These are phyloP conservation scores for Limenitis camilla DNA, from an alignment of 2,888 invertebrate species.

Conservation along the genomic window DNA sequence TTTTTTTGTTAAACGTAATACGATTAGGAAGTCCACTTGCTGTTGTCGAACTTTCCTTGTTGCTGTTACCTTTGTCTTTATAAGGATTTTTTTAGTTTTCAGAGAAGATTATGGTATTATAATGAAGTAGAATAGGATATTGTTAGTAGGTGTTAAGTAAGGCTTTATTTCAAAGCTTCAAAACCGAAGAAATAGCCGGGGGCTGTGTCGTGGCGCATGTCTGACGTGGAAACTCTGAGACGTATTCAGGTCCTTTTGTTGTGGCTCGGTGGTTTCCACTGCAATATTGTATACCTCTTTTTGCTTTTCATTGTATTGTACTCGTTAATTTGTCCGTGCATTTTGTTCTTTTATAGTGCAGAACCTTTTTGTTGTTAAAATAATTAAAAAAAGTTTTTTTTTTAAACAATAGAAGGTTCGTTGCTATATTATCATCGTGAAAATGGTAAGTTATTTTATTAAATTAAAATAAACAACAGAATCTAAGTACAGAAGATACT, in stretches of 20 bases:
- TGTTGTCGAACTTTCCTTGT: too few species aligned
- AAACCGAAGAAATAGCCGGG: constrained; percentile 2
- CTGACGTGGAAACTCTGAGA: constrained; percentile 12
- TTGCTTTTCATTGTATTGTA: constrained; percentile 8
- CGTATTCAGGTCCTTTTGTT: constrained; percentile 21
- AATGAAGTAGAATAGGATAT: not conserved
- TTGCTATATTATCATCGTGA: too few species aligned
- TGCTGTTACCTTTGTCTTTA: too few species aligned
- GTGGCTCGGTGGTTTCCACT: constrained; percentile 12
- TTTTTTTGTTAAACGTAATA: too few species aligned
- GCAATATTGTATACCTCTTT: constrained; percentile 11
- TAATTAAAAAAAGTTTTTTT: too few species aligned
- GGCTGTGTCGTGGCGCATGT: constrained; percentile 18
- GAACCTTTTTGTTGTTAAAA: not conserved
- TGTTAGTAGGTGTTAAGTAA: not conserved
- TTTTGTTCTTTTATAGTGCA: not conserved
- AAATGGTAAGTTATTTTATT: too few species aligned
- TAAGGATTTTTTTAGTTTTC: too few species aligned
- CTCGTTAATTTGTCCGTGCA: not conserved
- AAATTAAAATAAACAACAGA: too few species aligned
- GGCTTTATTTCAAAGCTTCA: constrained; percentile 8
- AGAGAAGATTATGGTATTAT: too few species aligned
- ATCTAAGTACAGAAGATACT: too few species aligned
- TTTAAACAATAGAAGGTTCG: too few species aligned
- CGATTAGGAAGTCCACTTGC: too few species aligned